Conservation (phyloP, 2,113 vertebrate species). For the Saguinus imperator region DNA sequence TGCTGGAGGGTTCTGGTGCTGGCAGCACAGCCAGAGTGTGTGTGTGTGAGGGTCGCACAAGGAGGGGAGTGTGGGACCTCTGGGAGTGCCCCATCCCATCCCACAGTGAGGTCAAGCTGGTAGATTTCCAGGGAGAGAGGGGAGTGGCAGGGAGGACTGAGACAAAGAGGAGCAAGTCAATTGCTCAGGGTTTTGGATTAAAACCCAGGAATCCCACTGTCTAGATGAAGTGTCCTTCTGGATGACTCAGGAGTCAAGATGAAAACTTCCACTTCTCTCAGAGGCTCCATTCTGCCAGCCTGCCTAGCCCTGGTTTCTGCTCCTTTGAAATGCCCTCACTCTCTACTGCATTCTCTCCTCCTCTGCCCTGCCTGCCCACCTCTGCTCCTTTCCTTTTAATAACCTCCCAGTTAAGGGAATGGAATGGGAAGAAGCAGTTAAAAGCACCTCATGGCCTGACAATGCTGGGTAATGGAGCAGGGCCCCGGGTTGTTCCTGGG, state of each 20-base stretch:
- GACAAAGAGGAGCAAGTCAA: not conserved
- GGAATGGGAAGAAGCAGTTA: conserved; percentile 52
- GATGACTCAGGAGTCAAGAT: not conserved
- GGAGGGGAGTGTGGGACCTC: not conserved
- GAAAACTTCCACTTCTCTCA: not conserved
- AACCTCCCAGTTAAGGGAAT: conserved; percentile 63
- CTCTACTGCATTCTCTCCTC: not conserved
- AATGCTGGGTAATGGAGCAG: conserved; percentile 63
- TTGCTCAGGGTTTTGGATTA: not conserved
- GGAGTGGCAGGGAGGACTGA: too few species aligned
- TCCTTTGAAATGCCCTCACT: not conserved
- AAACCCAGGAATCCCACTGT: not conserved
- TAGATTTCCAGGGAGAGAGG: not conserved
- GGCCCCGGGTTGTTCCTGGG: conserved; percentile 52
- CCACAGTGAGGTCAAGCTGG: not conserved
- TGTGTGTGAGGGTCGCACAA: not conserved
- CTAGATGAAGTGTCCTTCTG: not conserved
- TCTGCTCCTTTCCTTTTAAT: conserved; percentile 48
- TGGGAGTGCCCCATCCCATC: not conserved
- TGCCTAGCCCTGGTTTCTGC: not conserved
- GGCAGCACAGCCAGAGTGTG: not conserved
- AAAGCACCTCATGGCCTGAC: conserved; percentile 55
- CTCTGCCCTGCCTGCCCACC: not conserved
- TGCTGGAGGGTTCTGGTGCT: accelerated
- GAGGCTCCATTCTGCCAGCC: not conserved